Evolutionary conservation across 1,140 invertebrate genomes (phyloP).

Genomic region (Microplitis mediator): DNA sequence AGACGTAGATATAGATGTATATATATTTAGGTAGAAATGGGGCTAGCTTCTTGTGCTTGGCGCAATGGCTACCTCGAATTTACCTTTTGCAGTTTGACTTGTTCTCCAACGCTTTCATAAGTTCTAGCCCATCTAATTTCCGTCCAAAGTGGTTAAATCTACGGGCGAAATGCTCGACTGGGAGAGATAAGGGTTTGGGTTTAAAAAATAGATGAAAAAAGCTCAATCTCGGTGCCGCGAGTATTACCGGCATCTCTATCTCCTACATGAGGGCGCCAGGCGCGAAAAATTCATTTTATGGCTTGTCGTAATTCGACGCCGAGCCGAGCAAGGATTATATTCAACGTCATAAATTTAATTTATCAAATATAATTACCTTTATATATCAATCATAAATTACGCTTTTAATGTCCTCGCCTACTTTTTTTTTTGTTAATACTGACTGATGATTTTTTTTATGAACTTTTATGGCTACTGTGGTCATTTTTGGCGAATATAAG

Average conservation of each 20-base stretch:
- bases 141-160: slow-evolving; percentile 27
- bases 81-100: slow-evolving; percentile 20
- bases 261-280: slow-evolving; percentile 16
- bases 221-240: slow-evolving; percentile 1
- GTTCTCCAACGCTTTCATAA: slow-evolving; percentile 20
- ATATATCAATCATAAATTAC: background rate
- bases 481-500: too few species aligned
- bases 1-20: too few species aligned
- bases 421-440: too few species aligned
- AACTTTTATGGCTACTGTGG: too few species aligned
- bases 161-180: background rate
- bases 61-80: background rate
- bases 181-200: slow-evolving; percentile 15
- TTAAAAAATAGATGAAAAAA: background rate
- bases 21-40: too few species aligned
- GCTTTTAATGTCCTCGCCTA: too few species aligned
- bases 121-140: slow-evolving; percentile 27
- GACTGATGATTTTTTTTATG: too few species aligned
- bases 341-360: background rate
- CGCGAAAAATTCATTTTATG: slow-evolving; percentile 26
- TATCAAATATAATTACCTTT: background rate
- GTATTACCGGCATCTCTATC: slow-evolving; percentile 14
- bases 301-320: slow-evolving; percentile 22
- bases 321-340: background rate
- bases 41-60: background rate